Evolutionary conservation across 2,888 invertebrate genomes (phyloP), one percentile per base, ranked within the genome.

Genomic region (Plagodis dolabraria): DNA sequence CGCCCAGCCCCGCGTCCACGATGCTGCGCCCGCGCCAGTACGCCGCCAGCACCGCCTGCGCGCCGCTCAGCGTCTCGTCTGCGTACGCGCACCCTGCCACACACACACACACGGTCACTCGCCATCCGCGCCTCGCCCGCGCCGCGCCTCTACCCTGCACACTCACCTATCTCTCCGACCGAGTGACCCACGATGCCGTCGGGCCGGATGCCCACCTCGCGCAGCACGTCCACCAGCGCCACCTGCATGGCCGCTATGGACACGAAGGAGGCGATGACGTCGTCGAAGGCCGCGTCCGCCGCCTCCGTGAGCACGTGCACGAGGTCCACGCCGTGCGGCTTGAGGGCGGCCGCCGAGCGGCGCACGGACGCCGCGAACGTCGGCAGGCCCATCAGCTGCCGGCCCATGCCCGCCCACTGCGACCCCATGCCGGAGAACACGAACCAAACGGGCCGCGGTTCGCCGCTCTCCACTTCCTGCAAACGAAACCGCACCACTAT

Each of bases 351-450:
- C 6, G 97, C 96, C 68, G 96, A 96, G 64, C 95, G 95, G 68
- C 94, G 92, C 69, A 99, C 95, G 59, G 97, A 96, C 55, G 95
- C 94, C 65, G 95, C 95, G 92, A 99, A 99, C 0, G 93, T 89
- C 54, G 98, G 97, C 65, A 99, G 92, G 64, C 93, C 89, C 95
- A 99, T 96, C 69, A 99, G 93, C 60, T 96, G 94, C 79, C 95
- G 95, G 10, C 96, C 99, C 99, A 99, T 99, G 75, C 98, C 98
- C 49, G 97, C 94, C 99, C 99, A 99, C 90, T 99, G 99, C 45
- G 97, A 96, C 10, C 99, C 99, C 99, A 99, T 99, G 61, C 99
- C 99, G 47, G 98, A 96, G 92, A 98, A 99, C 65, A 99, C 95
- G 87, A 95, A 99, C 98, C 99, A 99, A 56, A 99, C 90, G 0